Evolutionary conservation across 2,113 vertebrate genomes (phyloP).

Genomic region (Epinephelus lanceolatus): DNA sequence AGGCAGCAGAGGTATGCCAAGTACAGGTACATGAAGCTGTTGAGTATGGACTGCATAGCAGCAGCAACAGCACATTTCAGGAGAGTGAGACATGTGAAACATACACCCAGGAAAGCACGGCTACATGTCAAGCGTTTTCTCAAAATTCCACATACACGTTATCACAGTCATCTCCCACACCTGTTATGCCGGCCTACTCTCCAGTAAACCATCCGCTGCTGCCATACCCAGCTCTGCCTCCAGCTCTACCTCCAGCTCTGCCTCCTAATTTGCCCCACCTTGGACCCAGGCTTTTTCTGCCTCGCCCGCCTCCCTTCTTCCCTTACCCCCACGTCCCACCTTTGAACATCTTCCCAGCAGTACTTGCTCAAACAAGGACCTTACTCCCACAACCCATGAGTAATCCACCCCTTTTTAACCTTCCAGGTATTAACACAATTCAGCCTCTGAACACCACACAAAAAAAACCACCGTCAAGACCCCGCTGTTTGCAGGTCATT

Average conservation of each 20-base stretch:
- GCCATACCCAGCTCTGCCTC: conserved; percentile 29
- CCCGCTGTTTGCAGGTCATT: conserved; percentile 73
- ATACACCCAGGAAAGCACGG: conserved; percentile 1
- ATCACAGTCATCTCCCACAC: background rate
- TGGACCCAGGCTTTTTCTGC: conserved; percentile 20
- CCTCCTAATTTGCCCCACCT: conserved; percentile 10
- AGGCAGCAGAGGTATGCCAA: background rate
- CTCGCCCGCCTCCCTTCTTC: conserved; percentile 30
- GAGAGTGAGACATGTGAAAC: conserved; percentile 3
- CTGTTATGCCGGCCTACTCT: conserved; percentile 24
- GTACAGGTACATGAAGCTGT: background rate
- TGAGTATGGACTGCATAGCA: conserved; percentile 10
- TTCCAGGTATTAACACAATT: background rate
- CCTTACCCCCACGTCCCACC: conserved; percentile 7
- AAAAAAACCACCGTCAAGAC: conserved; percentile 50
- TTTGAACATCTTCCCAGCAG: conserved; percentile 40
- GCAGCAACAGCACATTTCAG: background rate
- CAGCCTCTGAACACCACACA: conserved; percentile 11
- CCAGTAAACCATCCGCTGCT: conserved; percentile 17
- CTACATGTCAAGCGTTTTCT: conserved; percentile 3
- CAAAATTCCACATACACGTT: background rate
- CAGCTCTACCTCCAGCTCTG: background rate
- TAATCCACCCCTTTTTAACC: background rate
- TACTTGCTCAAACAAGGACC: conserved; percentile 1
- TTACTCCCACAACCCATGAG: conserved; percentile 17